Percentiles rank a stretch among this genome's conserved stretches.
phyloP scores from a whole-genome alignment of 2,797 vertebrate species.

The Clarias pachynema region DNA sequence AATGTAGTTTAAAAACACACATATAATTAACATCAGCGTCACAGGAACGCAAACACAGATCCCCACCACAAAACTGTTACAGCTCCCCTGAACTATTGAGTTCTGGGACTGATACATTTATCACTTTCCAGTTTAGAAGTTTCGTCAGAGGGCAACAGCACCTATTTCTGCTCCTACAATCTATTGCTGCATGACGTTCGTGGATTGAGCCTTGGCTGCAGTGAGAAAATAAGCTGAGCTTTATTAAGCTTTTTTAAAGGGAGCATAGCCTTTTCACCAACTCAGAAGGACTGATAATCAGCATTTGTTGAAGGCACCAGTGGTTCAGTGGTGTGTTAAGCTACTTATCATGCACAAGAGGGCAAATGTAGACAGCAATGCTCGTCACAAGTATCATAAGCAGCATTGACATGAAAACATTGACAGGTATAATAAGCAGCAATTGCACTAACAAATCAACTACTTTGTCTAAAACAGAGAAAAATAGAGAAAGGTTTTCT shows the following conservation, averaged over 20 bases:
- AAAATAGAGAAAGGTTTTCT: not conserved
- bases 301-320: not conserved
- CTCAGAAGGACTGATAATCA: not conserved
- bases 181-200: too few relatives aligned
- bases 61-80: too few relatives aligned
- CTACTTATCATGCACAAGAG: not conserved
- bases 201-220: not conserved
- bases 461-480: not conserved
- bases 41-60: too few relatives aligned
- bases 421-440: not conserved
- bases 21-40: too few relatives aligned
- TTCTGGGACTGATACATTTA: too few relatives aligned
- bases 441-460: not conserved
- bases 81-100: too few relatives aligned
- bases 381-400: not conserved
- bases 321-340: not conserved
- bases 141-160: too few relatives aligned
- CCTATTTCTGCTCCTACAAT: too few relatives aligned
- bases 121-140: too few relatives aligned
- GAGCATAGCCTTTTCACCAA: not conserved
- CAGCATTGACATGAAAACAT: too few relatives aligned
- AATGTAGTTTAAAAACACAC: too few relatives aligned
- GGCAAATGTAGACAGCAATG: not conserved
- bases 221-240: not conserved
- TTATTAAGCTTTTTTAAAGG: too few relatives aligned